phyloP scores from a whole-genome alignment of 2,797 vertebrate genomes.

The Silurus lanzhouensis region DNA sequence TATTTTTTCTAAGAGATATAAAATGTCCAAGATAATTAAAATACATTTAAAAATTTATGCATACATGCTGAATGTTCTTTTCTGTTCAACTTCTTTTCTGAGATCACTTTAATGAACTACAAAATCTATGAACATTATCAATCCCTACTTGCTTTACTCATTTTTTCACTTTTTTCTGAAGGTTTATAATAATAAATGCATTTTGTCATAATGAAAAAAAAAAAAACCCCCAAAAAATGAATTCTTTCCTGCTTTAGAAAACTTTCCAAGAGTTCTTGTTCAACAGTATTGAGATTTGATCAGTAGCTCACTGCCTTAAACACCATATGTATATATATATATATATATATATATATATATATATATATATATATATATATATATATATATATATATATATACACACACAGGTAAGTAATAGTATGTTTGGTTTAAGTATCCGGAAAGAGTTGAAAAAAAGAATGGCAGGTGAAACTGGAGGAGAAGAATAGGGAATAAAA shows the following conservation, averaged over 20 bases:
- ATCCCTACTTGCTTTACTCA: background rate
- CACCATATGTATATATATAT: background rate
- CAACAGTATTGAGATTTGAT: background rate
- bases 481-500: background rate
- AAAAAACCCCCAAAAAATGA: background rate
- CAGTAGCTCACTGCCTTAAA: background rate
- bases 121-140: background rate
- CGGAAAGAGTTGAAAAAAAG: background rate
- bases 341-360: too few species aligned
- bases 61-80: background rate
- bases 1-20: background rate
- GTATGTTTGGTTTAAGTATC: background rate
- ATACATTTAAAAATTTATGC: background rate
- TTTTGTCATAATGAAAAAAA: background rate
- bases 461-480: background rate
- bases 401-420: background rate
- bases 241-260: background rate
- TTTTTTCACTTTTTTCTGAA: background rate
- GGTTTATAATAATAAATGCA: background rate
- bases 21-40: background rate
- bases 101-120: background rate
- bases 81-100: background rate
- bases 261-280: background rate
- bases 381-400: too few species aligned
- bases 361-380: too few species aligned